Evolutionary conservation across 37 sponge, comb jelly and placozoan species (phyloP), one percentile per base, ranked within the genome.

Genomic region (Eunapius fragilis): DNA sequence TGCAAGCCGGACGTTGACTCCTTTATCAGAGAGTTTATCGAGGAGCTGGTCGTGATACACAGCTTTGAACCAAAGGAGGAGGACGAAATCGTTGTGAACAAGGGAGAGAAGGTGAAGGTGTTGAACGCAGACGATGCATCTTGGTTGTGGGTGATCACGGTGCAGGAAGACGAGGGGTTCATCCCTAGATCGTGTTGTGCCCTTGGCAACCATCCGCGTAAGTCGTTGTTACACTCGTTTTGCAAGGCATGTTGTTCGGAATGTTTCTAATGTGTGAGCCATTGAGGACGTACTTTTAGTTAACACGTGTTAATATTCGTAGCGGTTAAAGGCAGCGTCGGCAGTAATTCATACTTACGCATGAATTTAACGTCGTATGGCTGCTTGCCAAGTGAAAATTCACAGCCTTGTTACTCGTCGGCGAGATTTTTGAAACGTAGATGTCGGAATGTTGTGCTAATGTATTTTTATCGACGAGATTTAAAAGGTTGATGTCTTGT

Each of bases 1-100:
- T 30, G 69, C 33, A 89, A 89, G 34, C 94, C 94, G 17, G 73
- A 36, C 36, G 3, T 87, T 3, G 80, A 87, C 68, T 80, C 89
- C 22, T 94, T 91, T 48, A 30, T 68, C 31, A 79, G 78, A 0
- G 26, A 68, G 9, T 91, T 76, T 50, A 85, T 94, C 27, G 95
- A 94, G 67, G 89, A 94, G 38, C 83, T 94, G 75, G 95, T 94
- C 5, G 95, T 94, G 34, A 86, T 94, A 45, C 95, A 94, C 45
- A 89, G 88, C 74, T 94, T 94, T 72, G 85, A 81, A 37, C 88
- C 91, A 12, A 84, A 80, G 32, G 94, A 94, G 25, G 94, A 94
- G 84, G 84, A 94, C 50, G 94, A 94, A 70, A 88, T 90, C 68
- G 75, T 90, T 71, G 83, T 90, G 27, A 76, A 58, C 13, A 94